Conservation (phyloP, 2,113 vertebrate genomes). For the Chaetops frenatus region DNA sequence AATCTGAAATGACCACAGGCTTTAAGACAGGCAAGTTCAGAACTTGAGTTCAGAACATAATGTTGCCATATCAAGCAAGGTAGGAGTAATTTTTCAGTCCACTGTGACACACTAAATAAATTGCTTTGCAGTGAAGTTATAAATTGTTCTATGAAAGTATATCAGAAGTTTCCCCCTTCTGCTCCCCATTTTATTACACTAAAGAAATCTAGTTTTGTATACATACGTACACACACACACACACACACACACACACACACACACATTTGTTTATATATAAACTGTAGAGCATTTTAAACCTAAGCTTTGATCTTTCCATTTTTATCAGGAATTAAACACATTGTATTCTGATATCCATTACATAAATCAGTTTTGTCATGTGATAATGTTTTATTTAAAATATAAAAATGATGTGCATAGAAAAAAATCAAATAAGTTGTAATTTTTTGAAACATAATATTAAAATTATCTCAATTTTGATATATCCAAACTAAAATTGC, state of each 20-base stretch:
- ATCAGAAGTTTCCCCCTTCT: neutral
- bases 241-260: rapidly evolving
- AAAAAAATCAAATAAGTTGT: neutral
- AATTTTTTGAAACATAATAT: neutral
- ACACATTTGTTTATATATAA: neutral
- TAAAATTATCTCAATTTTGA: neutral
- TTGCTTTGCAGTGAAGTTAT: neutral
- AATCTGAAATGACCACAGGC: neutral
- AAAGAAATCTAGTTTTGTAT: neutral
- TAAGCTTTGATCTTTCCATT: neutral
- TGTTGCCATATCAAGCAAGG: neutral
- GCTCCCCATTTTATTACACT: neutral
- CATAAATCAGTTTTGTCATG: neutral
- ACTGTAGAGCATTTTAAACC: neutral
- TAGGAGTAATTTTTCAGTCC: neutral
- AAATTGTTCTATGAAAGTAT: neutral
- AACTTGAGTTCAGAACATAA: neutral
- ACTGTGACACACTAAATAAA: neutral
- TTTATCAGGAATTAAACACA: neutral
- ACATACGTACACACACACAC: rapidly evolving
- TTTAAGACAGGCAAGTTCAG: neutral
- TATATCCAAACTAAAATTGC: neutral
- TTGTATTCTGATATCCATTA: neutral
- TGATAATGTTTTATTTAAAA: neutral
- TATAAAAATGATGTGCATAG: neutral